Base-by-base conservation (phyloP, 1,140 invertebrate species). In the Drosophila pseudoobscura region DNA sequence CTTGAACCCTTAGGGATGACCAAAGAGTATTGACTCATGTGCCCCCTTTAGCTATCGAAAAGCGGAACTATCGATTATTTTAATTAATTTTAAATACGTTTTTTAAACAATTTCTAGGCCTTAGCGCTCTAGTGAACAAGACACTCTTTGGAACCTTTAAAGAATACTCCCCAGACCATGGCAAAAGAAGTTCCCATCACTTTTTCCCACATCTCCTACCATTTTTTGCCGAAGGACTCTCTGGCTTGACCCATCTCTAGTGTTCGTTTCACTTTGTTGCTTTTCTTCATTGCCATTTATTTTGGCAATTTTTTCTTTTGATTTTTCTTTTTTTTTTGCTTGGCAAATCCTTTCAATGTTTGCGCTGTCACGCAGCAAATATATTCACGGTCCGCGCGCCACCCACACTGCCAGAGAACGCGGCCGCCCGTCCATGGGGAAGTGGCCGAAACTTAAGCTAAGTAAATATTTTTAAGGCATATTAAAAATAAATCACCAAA, bases 261-360 rank as follows among this genome's bases (percentile, higher is more conserved):
- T 3, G 2, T 3, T 31, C 41, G 7, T 60, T 13, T 22, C 54
- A 11, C 39, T 43, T 44, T 29, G 22, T 31, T 20, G 44, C 22
- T 7, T 57, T 64, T 35, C 5, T 44, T 51, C 29, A 13, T 45
- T 57, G 66, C 15, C 57, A 66, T 70, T 57, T 54, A 35, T 53
- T 54, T 50, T 66, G 72, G 55, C 68, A 44, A 66, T 60, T 74
- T 68, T 75, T 53, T 59, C 68, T 58, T 57, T 72, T 47, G 2
- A 17, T 17, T 17, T 59, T 44, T 17, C 54, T 49, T 64, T 53
- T 56, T 77, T 75, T 76, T 56, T 29, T 69, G 68, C 76, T 87
- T 87, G 61, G 83, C 83, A 88, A 88, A 88, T 88, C 83, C 83
- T 88, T 88, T 79, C 13, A 79, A 79, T 88, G 84, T 88, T 88